A percentile compares a stretch with the other conserved stretches of the same genome.
Evolutionary conservation across 2,888 invertebrate genomes (phyloP).

Genomic region (Tipula vernalis): DNA sequence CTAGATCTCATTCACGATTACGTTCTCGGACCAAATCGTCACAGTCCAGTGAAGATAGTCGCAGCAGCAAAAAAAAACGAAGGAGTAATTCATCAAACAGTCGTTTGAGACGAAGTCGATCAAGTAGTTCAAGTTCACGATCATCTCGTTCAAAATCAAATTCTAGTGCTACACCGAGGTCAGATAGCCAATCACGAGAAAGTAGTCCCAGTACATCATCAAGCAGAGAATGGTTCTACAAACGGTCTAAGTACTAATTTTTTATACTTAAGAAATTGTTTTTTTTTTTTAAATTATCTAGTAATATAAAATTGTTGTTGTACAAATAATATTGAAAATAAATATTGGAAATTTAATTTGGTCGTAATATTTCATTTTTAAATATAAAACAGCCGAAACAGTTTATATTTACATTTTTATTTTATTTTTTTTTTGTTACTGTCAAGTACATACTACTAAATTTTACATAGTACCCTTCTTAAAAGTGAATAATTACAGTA

Average conservation of each 20-base stretch:
- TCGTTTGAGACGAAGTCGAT: not conserved
- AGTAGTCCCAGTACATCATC: not conserved
- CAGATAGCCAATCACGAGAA: not conserved
- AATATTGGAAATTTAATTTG: not conserved
- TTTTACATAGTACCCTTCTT: too few relatives aligned
- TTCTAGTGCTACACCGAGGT: not conserved
- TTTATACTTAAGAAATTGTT: not conserved
- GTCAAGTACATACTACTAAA: too few relatives aligned
- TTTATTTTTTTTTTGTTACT: too few relatives aligned
- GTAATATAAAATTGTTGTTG: not conserved
- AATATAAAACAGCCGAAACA: too few relatives aligned
- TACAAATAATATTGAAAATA: not conserved
- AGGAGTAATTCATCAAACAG: not conserved
- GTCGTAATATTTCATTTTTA: not conserved
- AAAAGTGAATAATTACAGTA: too few relatives aligned
- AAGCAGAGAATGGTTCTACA: not conserved
- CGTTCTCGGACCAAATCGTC: slow-evolving; percentile 13
- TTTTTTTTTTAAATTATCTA: not conserved
- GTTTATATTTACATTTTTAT: too few relatives aligned
- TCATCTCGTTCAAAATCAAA: not conserved
- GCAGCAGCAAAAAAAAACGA: not conserved
- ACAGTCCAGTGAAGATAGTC: not conserved
- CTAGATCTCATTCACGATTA: slow-evolving; percentile 18
- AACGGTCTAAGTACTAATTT: not conserved
- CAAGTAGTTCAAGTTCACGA: not conserved